Conservation (phyloP, 2,113 vertebrate genomes). For the Myiozetetes cayanensis region DNA sequence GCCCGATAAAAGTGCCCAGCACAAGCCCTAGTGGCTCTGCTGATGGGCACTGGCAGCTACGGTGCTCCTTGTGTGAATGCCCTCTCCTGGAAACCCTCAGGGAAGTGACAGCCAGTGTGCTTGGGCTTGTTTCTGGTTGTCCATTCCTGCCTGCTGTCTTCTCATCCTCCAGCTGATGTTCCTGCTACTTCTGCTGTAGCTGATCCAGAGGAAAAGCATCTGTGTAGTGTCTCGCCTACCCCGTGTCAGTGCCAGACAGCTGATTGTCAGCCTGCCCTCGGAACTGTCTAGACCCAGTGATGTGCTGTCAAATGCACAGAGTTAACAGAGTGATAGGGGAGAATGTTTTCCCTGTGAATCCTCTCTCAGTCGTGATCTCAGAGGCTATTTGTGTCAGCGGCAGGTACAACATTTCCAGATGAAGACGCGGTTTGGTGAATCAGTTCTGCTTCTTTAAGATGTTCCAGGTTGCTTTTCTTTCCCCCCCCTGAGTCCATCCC, state of each 20-base stretch:
- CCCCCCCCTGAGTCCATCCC: neutral
- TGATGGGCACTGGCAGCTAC: neutral
- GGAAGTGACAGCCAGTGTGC: neutral
- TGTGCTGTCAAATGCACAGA: slow-evolving; percentile 22
- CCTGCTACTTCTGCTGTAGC: neutral
- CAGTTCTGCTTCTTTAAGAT: neutral
- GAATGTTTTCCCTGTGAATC: neutral
- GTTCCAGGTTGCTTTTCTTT: neutral
- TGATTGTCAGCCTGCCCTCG: slow-evolving; percentile 5
- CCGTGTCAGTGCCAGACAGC: slow-evolving; percentile 13
- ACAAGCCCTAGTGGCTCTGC: neutral
- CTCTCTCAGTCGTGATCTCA: neutral
- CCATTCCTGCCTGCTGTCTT: neutral
- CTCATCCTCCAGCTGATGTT: neutral
- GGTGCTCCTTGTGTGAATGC: accelerated
- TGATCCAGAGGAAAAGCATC: neutral
- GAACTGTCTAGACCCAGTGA: neutral
- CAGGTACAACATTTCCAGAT: neutral
- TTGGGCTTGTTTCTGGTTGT: neutral
- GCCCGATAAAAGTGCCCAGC: neutral
- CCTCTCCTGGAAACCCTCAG: neutral
- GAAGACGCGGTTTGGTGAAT: neutral
- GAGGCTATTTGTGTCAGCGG: neutral
- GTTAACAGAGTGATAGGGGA: slow-evolving; percentile 13
- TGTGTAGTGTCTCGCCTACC: neutral